A percentile compares a stretch with the other conserved stretches of the same genome.
Evolutionary conservation across 2,113 vertebrate species (phyloP).

Genomic region (Galbula dea): DNA sequence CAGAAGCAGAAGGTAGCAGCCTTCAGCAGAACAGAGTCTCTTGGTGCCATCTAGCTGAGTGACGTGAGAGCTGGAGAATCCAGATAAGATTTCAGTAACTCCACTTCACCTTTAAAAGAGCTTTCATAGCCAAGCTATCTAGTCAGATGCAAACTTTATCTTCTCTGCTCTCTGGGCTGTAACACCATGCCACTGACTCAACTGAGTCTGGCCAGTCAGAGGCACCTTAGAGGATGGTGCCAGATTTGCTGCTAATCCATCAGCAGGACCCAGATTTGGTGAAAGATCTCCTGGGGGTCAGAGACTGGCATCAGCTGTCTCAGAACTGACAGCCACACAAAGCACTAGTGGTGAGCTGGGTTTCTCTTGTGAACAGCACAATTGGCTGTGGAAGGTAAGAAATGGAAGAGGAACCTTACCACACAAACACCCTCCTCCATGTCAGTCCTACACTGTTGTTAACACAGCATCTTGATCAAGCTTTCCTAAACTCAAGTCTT

Average conservation of each 20-base stretch:
- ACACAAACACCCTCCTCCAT: neutral
- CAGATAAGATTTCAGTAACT: neutral
- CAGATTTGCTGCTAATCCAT: neutral
- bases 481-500: neutral
- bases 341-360: neutral
- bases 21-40: neutral
- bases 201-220: neutral
- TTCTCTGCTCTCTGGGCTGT: neutral
- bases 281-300: neutral
- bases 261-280: neutral
- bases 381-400: neutral
- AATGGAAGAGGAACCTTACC: neutral
- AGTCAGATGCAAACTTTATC: neutral
- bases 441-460: neutral
- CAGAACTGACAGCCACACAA: neutral
- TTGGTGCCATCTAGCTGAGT: conserved; percentile 28
- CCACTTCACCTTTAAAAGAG: neutral
- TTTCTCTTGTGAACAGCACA: neutral
- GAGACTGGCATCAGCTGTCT: neutral
- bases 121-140: neutral
- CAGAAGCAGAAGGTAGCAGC: neutral
- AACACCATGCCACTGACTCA: neutral
- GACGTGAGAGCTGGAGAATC: neutral
- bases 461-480: neutral
- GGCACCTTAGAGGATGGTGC: neutral